Conservation (phyloP, 2,888 invertebrate species). For the Zaprionus bogoriensis region DNA sequence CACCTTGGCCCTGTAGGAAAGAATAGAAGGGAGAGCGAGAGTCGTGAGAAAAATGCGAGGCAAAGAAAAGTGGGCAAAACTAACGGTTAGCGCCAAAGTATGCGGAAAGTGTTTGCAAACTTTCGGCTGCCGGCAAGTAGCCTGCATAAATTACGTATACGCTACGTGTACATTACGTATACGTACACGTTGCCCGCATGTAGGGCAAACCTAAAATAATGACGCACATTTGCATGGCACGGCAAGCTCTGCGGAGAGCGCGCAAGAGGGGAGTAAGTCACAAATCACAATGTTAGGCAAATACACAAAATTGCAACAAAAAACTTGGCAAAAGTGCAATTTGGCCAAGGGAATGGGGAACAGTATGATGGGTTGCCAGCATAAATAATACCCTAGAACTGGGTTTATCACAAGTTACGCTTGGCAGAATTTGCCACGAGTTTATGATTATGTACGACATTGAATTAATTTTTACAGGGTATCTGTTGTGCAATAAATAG, state of each 20-base stretch:
- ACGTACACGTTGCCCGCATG: conserved; percentile 17
- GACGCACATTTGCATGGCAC: conserved; percentile 39
- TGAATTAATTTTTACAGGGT: too few species aligned
- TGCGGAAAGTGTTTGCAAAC: conserved; percentile 29
- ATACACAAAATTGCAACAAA: neutral
- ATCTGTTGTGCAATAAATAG: too few species aligned
- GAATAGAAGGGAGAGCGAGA: conserved; percentile 3
- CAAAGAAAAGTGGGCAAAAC: conserved; percentile 6
- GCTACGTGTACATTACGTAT: conserved; percentile 21
- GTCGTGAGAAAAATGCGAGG: conserved; percentile 3
- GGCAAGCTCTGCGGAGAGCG: conserved; percentile 10
- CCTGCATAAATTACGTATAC: conserved; percentile 41
- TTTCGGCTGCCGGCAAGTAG: conserved; percentile 1
- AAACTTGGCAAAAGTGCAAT: neutral
- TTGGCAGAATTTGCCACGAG: too few species aligned
- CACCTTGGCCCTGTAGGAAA: conserved; percentile 86
- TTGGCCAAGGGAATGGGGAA: neutral
- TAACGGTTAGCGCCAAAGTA: conserved; percentile 21
- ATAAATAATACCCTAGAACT: neutral
- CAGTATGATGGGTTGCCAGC: neutral
- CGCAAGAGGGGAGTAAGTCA: neutral
- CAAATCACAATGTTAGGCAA: neutral
- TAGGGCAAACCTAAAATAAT: conserved; percentile 25
- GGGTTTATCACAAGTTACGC: too few species aligned
- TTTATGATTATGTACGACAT: too few species aligned